Base-by-base conservation (phyloP, 30 jellyfish, hydroid and myxozoan genomes). In the Hydra vulgaris region DNA sequence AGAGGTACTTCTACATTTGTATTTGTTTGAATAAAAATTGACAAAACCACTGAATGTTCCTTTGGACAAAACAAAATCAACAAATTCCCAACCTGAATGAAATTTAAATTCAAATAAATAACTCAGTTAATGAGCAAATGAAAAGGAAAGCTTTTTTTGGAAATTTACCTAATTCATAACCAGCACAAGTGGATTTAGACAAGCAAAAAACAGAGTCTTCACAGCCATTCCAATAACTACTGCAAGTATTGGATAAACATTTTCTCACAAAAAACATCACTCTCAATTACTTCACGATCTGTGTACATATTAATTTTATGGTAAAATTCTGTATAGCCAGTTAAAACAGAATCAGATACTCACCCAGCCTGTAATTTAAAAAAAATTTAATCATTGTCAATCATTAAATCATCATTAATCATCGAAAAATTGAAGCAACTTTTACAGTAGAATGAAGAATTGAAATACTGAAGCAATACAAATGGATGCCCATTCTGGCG, bases 81-180 rank as follows among this genome's bases (percentile, higher is more conserved):
- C 81, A 18, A 21, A 73, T 54, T 73, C 66, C 81, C 81, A 73
- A 8, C 81, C 81, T 73, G n/a, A n/a, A n/a, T n/a, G n/a, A n/a
- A n/a, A n/a, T n/a, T n/a, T n/a, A n/a, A n/a, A n/a, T n/a, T n/a
- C n/a, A n/a, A n/a, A n/a, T n/a, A n/a, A n/a, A n/a, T n/a, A n/a
- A n/a, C n/a, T n/a, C n/a, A n/a, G n/a, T n/a, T n/a, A n/a, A n/a
- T n/a, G n/a, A n/a, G n/a, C n/a, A n/a, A n/a, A n/a, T n/a, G n/a
- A n/a, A n/a, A n/a, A n/a, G n/a, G n/a, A n/a, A n/a, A n/a, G n/a
- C n/a, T n/a, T n/a, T n/a, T n/a, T n/a, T n/a, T n/a, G n/a, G n/a
- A n/a, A n/a, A n/a, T n/a, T n/a, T n/a, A 71, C 79, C 79, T 16
- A 61, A 17, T 0, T 61, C 72, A 61, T 61, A 61, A 70, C 76